Conservation (phyloP, 2,888 invertebrate species). For the Drosophila anomelani region DNA sequence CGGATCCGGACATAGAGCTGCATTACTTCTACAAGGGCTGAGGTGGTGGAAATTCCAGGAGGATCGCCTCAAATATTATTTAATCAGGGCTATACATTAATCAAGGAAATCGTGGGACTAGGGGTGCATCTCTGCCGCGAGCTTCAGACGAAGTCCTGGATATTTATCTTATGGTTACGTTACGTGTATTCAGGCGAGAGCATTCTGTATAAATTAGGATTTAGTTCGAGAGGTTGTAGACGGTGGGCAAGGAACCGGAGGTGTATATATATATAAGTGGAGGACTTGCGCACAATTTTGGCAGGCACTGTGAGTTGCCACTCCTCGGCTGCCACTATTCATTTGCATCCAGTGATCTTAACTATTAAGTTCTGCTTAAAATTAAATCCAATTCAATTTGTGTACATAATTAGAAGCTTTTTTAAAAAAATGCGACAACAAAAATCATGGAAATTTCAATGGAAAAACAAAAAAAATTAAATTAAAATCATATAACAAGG, state of each 20-base stretch:
- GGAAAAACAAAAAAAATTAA: constrained; percentile 4
- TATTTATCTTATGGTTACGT: constrained; percentile 40
- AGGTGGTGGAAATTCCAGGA: constrained; percentile 8
- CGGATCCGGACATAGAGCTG: constrained; percentile 74
- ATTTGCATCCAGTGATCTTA: constrained; percentile 82
- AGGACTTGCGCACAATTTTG: constrained; percentile 43
- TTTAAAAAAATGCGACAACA: constrained; percentile 21
- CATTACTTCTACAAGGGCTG: constrained; percentile 75
- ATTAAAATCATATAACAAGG: constrained; percentile 16
- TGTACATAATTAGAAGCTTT: constrained; percentile 60
- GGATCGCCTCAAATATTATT: constrained; percentile 30
- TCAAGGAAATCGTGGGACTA: not conserved
- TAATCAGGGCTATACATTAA: constrained; percentile 20
- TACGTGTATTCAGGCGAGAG: constrained; percentile 56
- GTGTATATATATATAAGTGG: constrained; percentile 7
- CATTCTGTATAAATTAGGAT: constrained; percentile 68
- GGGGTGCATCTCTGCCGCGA: not conserved
- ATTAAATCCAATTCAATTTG: constrained; percentile 38
- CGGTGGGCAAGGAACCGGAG: constrained; percentile 11
- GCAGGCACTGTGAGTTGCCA: constrained; percentile 7
- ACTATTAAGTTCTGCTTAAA: constrained; percentile 72
- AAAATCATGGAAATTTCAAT: constrained; percentile 30
- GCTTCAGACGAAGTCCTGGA: constrained; percentile 22
- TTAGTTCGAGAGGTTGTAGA: constrained; percentile 55
- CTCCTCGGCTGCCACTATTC: constrained; percentile 31